Conservation (phyloP, 2,113 vertebrate genomes). For the Mixornis gularis region DNA sequence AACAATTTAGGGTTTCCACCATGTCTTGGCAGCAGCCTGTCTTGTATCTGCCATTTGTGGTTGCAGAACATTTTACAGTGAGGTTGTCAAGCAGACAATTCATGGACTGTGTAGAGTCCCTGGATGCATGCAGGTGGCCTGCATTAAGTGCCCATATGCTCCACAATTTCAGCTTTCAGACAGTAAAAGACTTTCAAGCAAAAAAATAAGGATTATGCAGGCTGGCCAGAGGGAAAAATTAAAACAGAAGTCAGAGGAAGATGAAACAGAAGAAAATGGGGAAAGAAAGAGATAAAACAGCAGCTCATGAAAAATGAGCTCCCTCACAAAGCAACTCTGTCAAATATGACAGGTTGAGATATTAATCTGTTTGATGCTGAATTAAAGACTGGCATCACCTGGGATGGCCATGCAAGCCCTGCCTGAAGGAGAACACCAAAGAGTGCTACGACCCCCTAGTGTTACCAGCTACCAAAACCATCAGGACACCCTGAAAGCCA, state of each 20-base stretch:
- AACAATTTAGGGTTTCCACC: not conserved
- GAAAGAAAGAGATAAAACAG: not conserved
- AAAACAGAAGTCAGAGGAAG: not conserved
- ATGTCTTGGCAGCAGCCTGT: not conserved
- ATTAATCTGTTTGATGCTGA: not conserved
- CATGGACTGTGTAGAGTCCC: not conserved
- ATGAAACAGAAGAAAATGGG: not conserved
- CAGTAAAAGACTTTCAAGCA: not conserved
- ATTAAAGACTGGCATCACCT: not conserved
- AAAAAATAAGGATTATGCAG: not conserved
- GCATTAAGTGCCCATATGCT: not conserved
- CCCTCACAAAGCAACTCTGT: not conserved
- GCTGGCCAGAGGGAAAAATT: not conserved
- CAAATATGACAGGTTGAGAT: not conserved
- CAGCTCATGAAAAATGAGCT: not conserved
- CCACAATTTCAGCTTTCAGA: not conserved
- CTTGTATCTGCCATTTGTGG: not conserved
- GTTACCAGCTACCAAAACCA: not conserved
- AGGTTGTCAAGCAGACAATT: not conserved
- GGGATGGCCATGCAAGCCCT: not conserved
- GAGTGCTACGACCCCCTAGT: accelerated
- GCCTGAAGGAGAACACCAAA: not conserved
- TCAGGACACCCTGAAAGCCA: not conserved
- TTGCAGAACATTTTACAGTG: not conserved
- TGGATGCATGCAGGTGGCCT: not conserved